These are phyloP conservation scores for Enteromius trimaculatus DNA, from an alignment of 2,797 vertebrate species.

Conservation along the genomic window DNA sequence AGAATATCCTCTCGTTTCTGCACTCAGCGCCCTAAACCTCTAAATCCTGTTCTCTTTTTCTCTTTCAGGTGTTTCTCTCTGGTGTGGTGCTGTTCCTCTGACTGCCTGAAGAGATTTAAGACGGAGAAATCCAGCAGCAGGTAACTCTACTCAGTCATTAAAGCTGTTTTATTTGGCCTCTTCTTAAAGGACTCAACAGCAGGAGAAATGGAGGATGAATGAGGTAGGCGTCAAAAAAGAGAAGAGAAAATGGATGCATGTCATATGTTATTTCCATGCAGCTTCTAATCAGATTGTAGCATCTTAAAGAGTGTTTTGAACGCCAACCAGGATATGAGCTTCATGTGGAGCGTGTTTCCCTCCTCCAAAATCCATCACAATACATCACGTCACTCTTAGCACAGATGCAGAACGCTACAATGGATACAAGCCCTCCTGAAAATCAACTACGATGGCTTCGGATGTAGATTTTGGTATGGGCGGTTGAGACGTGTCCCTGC, in stretches of 20 bases:
- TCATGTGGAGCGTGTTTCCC: conserved; percentile 31
- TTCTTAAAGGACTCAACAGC: conserved; percentile 4
- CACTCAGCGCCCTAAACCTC: not conserved
- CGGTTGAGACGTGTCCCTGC: not conserved
- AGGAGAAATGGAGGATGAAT: conserved; percentile 18
- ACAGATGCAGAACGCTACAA: conserved; percentile 21
- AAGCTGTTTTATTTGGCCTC: conserved; percentile 25
- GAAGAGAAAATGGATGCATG: conserved; percentile 9
- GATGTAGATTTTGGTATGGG: not conserved
- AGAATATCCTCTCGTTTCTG: not conserved
- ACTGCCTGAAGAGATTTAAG: conserved; percentile 14
- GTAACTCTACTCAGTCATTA: conserved; percentile 36
- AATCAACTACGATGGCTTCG: not conserved
- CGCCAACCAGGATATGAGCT: conserved; percentile 23
- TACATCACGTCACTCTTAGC: conserved; percentile 27
- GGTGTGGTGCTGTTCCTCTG: not conserved
- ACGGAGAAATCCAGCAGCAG: not conserved
- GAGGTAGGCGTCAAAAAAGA: conserved; percentile 7
- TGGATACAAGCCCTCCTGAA: conserved; percentile 8
- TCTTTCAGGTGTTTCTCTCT: conserved; percentile 19
- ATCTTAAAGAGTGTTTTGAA: conserved; percentile 13
- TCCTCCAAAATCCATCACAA: conserved; percentile 38
- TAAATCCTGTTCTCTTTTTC: conserved; percentile 1
- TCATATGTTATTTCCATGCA: conserved; percentile 29
- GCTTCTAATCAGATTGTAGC: conserved; percentile 37